These are phyloP conservation scores for Xiphorhynchus erythropygius DNA, from an alignment of 2,797 vertebrate genomes.

Conservation along the genomic window DNA sequence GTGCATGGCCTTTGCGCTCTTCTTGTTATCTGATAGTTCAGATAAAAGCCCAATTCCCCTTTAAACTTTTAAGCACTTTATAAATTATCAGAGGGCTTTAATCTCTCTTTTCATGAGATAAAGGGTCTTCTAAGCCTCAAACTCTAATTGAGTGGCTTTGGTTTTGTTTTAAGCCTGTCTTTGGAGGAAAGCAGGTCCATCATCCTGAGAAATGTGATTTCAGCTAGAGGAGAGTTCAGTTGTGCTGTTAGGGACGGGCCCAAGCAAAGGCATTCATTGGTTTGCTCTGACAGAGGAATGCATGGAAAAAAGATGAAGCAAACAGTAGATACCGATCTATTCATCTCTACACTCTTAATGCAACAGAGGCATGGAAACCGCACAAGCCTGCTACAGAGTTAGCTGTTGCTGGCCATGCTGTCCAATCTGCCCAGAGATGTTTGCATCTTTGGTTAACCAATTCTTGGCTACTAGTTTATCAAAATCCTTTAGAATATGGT, in stretches of 20 bases:
- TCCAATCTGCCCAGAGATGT: background rate
- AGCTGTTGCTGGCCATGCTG: background rate
- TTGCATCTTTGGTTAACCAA: background rate
- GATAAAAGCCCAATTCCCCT: constrained; percentile 64
- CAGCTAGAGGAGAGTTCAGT: background rate
- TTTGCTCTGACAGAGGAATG: background rate
- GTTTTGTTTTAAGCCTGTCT: constrained; percentile 41
- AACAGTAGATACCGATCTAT: background rate
- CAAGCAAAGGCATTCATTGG: background rate
- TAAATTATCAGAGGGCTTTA: constrained; percentile 72
- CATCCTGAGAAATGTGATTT: background rate
- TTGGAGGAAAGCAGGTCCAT: background rate
- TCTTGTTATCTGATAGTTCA: constrained; percentile 55
- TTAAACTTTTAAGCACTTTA: constrained; percentile 66
- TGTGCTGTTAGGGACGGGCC: background rate
- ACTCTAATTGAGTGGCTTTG: constrained; percentile 57
- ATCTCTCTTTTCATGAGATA: constrained; percentile 71
- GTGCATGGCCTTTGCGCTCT: constrained; percentile 19
- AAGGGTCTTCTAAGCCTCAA: constrained; percentile 54
- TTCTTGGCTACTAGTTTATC: background rate
- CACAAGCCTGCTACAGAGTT: background rate
- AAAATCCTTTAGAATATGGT: background rate
- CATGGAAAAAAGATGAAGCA: background rate
- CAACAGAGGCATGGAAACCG: background rate
- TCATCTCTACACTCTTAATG: background rate